Conservation (phyloP, 1,140 invertebrate species). For the Drosophila erecta region DNA sequence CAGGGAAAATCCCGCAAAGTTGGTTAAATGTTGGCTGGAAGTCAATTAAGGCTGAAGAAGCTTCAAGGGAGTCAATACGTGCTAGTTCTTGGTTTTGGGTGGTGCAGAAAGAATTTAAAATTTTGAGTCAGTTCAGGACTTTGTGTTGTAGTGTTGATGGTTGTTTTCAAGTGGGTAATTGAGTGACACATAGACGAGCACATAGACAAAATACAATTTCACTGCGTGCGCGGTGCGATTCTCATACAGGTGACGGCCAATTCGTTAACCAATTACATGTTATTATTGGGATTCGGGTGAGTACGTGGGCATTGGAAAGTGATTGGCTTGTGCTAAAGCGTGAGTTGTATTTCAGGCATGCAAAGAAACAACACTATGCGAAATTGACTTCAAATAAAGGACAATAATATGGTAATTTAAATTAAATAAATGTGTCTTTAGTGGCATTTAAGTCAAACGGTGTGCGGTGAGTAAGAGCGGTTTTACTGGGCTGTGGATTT, state of each 20-base stretch:
- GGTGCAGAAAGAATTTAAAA: conserved; percentile 28
- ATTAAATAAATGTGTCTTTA: too few species aligned
- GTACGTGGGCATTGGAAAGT: conserved; percentile 3
- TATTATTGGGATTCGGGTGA: neutral
- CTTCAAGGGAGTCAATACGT: conserved; percentile 35
- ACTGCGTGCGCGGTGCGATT: conserved; percentile 33
- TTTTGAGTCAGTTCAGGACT: conserved; percentile 18
- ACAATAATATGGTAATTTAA: neutral
- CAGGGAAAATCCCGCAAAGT: conserved; percentile 25
- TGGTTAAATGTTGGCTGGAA: conserved; percentile 23
- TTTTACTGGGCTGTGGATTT: neutral
- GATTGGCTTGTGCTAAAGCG: conserved; percentile 7
- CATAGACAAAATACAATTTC: conserved; percentile 35
- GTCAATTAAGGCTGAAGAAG: neutral
- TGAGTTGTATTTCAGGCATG: conserved; percentile 1
- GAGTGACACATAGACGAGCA: conserved; percentile 30
- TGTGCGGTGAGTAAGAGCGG: conserved; percentile 27
- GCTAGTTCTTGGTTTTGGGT: conserved; percentile 20
- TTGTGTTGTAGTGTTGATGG: conserved; percentile 25
- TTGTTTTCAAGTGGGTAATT: conserved; percentile 7
- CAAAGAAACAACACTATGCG: too few species aligned
- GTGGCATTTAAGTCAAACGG: neutral
- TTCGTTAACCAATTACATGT: conserved; percentile 48
- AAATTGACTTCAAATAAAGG: neutral
- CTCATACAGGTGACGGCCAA: conserved; percentile 44